phyloP scores from a whole-genome alignment of 2,888 invertebrate genomes.

The Cataglyphis cursor region DNA sequence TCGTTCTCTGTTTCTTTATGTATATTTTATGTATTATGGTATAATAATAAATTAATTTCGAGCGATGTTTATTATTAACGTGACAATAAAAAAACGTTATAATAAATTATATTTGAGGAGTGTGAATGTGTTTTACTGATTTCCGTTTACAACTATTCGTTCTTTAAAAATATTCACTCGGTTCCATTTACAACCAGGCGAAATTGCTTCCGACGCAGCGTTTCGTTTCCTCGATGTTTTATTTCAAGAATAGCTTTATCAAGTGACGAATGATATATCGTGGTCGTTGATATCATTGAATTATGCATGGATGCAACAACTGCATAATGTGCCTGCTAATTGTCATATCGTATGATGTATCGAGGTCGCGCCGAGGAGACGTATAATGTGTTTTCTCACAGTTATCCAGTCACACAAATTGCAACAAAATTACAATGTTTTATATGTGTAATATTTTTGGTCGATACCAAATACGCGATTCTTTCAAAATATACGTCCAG shows the following conservation, averaged over 20 bases:
- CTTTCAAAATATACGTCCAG: neutral
- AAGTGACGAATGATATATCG: slow-evolving; percentile 51
- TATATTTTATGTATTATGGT: neutral
- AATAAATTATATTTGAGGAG: neutral
- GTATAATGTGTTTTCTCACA: slow-evolving; percentile 41
- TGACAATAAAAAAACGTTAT: neutral
- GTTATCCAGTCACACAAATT: slow-evolving; percentile 7
- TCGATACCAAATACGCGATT: neutral
- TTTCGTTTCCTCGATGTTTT: slow-evolving; percentile 8
- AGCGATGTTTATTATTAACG: neutral
- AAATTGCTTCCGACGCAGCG: slow-evolving; percentile 24
- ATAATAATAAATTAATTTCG: neutral
- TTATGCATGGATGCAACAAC: slow-evolving; percentile 54
- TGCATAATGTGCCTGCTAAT: slow-evolving; percentile 50
- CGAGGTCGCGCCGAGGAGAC: slow-evolving; percentile 25
- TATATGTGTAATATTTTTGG: neutral
- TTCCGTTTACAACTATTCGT: neutral
- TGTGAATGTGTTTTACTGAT: neutral
- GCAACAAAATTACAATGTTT: neutral
- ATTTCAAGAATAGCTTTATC: slow-evolving; percentile 49
- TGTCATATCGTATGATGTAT: slow-evolving; percentile 48
- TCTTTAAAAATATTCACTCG: slow-evolving; percentile 5
- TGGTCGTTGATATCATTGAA: slow-evolving; percentile 43
- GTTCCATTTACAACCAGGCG: slow-evolving; percentile 1
- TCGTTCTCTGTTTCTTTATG: neutral